Base-by-base conservation (phyloP, 2,888 invertebrate species). In the Drosophila rubida region DNA sequence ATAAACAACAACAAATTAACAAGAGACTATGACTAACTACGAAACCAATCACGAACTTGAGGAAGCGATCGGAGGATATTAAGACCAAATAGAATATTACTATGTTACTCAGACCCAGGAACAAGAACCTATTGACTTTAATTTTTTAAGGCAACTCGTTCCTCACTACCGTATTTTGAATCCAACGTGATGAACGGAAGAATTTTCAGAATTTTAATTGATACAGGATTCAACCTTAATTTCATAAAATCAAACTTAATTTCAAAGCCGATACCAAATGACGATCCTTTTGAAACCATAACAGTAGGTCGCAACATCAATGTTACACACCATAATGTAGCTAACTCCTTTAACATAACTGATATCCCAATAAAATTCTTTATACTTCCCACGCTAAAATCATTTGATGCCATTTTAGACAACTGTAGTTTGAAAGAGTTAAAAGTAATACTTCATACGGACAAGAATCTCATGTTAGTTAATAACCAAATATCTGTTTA, bases 401-500 rank as follows among this genome's bases (percentile, higher is more conserved):
- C 49, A 23, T 37, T 37, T 16, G 49, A 37, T 37, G 49, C 49
- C 11, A 49, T 49, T 49, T 11, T 49, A 9, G 49, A 37, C 23
- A 49, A 49, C 13, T 22, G 37, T 5, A 37, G 4, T 23, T 37
- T 37, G 13, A 45, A 45, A 25, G 45, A 45, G 13, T 22, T 27
- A n/a, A 23, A 45, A 45, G 45, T 25, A 13, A 22, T 45, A 45
- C 25, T 45, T 25, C 14, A 45, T 9, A 45, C 45, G 6, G 23
- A 27, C 13, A 25, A 23, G 8, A 45, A 49, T 22, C 22, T 16
- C 13, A 49, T 49, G 49, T 8, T 49, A 7, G 8, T 35, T 4
- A 25, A 45, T 1, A 25, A 45, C 13, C 19, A 45, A 19, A n/a
- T 37, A 5, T 22, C n/a, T n/a, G 22, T 35, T 7, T 6, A 4